Evolutionary conservation across 2,113 vertebrate species (phyloP), one percentile per base, ranked within the genome.

Genomic region (Patagioenas fasciata): DNA sequence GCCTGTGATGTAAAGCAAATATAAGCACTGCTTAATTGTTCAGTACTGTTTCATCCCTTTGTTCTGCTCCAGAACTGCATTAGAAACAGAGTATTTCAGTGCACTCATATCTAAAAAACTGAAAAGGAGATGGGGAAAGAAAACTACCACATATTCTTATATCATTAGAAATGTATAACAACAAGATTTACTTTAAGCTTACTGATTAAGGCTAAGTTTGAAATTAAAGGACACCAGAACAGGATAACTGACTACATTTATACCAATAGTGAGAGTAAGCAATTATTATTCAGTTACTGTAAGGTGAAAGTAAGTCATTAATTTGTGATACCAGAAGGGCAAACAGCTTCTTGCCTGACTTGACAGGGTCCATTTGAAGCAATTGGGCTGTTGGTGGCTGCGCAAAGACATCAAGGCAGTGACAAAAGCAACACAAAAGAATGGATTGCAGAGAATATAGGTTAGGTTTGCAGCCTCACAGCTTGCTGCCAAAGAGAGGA

Each of bases 331-430:
- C 34, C 18, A 48, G n/a, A 38, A 79, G 31, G 38, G 17, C 50
- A 82, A 70, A 69, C 4, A 53, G 11, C 16, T 42, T 74, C 29
- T 51, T 74, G 10, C n/a, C 44, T 69, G 54, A n/a, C 26, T 80
- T 58, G 4, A 44, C 10, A 31, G 10, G 1, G 3, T 20, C 56
- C 70, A 36, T 5, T 24, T 38, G 17, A 64, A 88, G 29, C 24
- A 24, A 51, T 20, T 0, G 1, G n/a, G 69, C 40, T 71, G 31
- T 17, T 16, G 10, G 48, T 0, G 1, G 31, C 29, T 54, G 16
- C 13, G 17, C 29, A 65, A 74, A 51, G 42, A 14, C 70, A 72
- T 13, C 18, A 11, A 32, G 29, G 23, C 0, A 0, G n/a, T 42
- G 29, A 70, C 53, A 93, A 86, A 38, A 26, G 60, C 40, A 69